phyloP scores from a whole-genome alignment of 2,888 invertebrate genomes.

The Dicycla oo region DNA sequence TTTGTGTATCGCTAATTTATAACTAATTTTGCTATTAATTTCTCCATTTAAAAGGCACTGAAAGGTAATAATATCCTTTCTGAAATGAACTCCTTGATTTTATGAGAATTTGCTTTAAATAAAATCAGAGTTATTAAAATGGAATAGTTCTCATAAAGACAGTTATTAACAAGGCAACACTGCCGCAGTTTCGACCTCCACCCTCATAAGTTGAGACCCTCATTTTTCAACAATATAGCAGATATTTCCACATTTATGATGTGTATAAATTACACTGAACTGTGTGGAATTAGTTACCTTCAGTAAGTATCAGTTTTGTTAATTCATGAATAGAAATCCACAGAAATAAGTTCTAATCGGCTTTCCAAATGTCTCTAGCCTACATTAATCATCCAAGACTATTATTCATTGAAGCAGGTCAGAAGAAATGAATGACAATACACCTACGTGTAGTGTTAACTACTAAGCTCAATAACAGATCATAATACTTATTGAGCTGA shows the following conservation, averaged over 20 bases:
- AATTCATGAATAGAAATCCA: background rate
- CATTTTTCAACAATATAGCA: conserved; percentile 50
- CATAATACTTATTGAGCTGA: too few species aligned
- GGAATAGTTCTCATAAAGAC: conserved; percentile 18
- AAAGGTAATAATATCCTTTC: background rate
- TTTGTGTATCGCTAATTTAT: too few species aligned
- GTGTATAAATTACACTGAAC: conserved; percentile 21
- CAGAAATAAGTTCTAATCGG: background rate
- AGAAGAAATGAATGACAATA: too few species aligned
- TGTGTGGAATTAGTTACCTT: conserved; percentile 3
- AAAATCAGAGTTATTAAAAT: conserved; percentile 1
- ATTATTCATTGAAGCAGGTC: background rate
- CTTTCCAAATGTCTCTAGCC: background rate
- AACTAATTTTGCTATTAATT: background rate
- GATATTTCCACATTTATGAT: conserved; percentile 27
- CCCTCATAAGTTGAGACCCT: conserved; percentile 52
- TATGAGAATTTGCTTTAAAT: conserved; percentile 2
- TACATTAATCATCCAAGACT: background rate
- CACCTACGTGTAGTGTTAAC: too few species aligned
- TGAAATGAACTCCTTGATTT: background rate
- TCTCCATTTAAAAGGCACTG: background rate
- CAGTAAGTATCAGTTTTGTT: background rate
- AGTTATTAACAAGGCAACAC: conserved; percentile 29
- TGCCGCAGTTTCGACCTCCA: conserved; percentile 8
- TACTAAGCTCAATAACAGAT: too few species aligned